phyloP scores from a whole-genome alignment of 2,113 vertebrate species.

The Petromus typicus region DNA sequence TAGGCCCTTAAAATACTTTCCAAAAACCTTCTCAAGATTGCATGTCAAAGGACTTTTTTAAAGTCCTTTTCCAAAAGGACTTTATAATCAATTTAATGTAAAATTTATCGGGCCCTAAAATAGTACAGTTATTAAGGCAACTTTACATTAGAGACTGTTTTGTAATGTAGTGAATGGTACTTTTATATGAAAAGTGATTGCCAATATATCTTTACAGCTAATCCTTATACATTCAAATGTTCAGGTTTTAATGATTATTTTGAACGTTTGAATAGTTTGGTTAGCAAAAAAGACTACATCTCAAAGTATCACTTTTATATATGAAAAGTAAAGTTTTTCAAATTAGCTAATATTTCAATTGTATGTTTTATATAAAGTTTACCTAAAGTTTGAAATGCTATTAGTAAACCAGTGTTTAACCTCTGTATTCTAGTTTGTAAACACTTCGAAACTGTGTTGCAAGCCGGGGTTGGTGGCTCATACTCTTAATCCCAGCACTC shows the following conservation, averaged over 20 bases:
- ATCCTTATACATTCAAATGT: constrained; percentile 86
- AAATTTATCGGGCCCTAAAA: constrained; percentile 78
- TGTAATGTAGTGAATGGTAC: constrained; percentile 75
- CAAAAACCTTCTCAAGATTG: constrained; percentile 60
- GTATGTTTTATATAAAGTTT: constrained; percentile 84
- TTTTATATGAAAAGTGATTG: constrained; percentile 86
- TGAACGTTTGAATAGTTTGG: constrained; percentile 87
- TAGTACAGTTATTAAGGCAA: constrained; percentile 75
- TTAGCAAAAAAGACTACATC: constrained; percentile 85
- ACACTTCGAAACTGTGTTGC: constrained; percentile 61
- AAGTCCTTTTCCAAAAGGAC: constrained; percentile 66
- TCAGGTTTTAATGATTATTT: constrained; percentile 86
- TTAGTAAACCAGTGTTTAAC: constrained; percentile 73
- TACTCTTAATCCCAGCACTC: too few relatives aligned
- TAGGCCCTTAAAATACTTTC: constrained; percentile 75
- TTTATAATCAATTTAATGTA: too few relatives aligned
- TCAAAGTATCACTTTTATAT: constrained; percentile 87
- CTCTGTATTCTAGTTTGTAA: constrained; percentile 72
- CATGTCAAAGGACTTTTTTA: too few relatives aligned
- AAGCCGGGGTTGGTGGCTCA: too few relatives aligned
- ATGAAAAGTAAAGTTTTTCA: constrained; percentile 82
- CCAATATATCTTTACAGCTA: constrained; percentile 88
- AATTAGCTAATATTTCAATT: constrained; percentile 83
- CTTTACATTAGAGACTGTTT: constrained; percentile 86
- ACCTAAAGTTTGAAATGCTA: constrained; percentile 60